Evolutionary conservation across 2,113 vertebrate genomes (phyloP).

Genomic region (Pyrgilauda ruficollis): DNA sequence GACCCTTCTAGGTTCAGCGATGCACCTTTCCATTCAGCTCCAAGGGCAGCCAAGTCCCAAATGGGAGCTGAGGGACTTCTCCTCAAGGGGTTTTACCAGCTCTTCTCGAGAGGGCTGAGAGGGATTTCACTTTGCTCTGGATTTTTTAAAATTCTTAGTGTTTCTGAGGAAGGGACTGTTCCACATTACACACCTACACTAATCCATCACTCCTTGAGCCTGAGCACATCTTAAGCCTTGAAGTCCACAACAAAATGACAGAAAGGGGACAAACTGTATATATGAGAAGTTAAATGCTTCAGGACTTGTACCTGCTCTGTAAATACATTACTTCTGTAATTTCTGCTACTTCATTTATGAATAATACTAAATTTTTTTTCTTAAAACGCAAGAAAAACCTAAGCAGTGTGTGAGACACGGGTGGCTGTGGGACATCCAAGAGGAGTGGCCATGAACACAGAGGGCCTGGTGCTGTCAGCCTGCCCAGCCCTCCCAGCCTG

Average conservation of each 20-base stretch:
- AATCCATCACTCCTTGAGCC: background rate
- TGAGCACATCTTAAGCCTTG: background rate
- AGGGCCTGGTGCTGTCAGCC: background rate
- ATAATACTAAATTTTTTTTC: background rate
- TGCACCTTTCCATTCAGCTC: background rate
- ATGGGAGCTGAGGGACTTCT: background rate
- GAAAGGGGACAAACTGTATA: background rate
- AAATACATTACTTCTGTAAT: background rate
- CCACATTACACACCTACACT: background rate
- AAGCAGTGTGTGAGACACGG: accelerated
- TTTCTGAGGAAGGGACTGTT: background rate
- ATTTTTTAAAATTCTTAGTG: background rate
- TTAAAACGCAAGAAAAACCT: background rate
- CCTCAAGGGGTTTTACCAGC: background rate
- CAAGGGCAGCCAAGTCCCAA: background rate
- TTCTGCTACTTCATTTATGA: background rate
- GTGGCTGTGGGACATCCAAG: background rate
- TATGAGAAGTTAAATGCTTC: background rate
- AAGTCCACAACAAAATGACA: background rate
- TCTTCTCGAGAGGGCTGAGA: background rate
- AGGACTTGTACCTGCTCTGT: background rate
- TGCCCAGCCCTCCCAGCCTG: background rate
- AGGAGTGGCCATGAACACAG: background rate
- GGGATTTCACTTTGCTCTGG: background rate
- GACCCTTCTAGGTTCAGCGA: background rate